These are phyloP conservation scores for Gadopsis marmoratus DNA, from an alignment of 2,797 vertebrate genomes.

Conservation along the genomic window DNA sequence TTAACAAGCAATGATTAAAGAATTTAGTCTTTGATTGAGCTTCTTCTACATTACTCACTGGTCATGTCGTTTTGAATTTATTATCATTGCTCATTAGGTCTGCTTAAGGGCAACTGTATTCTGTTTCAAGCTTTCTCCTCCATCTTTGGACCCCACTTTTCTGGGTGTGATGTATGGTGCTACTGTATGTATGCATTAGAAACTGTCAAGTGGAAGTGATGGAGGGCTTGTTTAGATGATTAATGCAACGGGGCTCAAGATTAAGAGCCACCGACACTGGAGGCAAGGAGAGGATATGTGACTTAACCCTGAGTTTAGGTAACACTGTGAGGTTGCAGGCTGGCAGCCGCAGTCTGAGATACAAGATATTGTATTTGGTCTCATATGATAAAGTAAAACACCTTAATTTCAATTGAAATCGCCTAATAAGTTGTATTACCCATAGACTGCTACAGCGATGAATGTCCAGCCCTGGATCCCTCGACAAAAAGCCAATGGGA, in stretches of 20 bases:
- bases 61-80: conserved; percentile 30
- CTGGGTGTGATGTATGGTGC: conserved; percentile 53
- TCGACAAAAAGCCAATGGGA: no score
- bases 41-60: conserved; percentile 18
- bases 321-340: conserved; percentile 18
- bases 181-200: conserved; percentile 46
- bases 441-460: no score
- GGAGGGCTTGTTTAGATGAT: conserved; percentile 56
- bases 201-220: conserved; percentile 49
- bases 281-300: conserved; percentile 33
- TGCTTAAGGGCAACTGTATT: conserved; percentile 29
- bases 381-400: background rate
- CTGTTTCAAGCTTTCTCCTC: conserved; percentile 25
- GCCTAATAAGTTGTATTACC: background rate
- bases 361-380: background rate
- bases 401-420: background rate
- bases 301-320: conserved; percentile 26
- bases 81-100: conserved; percentile 41
- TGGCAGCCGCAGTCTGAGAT: background rate
- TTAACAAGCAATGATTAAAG: conserved; percentile 31
- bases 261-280: conserved; percentile 43
- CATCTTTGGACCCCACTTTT: conserved; percentile 14
- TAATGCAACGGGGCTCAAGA: conserved; percentile 57
- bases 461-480: no score
- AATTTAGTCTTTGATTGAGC: conserved; percentile 22